Conservation (phyloP, 2,113 vertebrate species). For the Lepidothrix coronata region DNA sequence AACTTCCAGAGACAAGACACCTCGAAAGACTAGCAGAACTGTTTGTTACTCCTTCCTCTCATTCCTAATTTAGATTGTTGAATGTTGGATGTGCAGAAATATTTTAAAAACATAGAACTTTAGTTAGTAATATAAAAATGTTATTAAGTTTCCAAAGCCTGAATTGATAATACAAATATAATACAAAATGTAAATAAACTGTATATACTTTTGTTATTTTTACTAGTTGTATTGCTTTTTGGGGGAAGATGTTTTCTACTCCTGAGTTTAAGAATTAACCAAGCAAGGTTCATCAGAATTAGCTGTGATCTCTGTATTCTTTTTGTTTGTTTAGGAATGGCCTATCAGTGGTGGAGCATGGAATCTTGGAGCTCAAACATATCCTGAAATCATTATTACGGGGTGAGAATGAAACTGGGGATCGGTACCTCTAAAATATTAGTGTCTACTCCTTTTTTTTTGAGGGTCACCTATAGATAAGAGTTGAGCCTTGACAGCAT, state of each 20-base stretch:
- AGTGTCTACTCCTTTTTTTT: background rate
- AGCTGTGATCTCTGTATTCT: background rate
- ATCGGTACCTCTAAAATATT: background rate
- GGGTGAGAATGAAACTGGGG: slow-evolving; percentile 81
- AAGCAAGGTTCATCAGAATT: background rate
- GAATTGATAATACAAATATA: background rate
- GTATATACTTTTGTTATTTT: background rate
- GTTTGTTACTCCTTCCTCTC: background rate
- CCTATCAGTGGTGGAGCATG: slow-evolving; percentile 92
- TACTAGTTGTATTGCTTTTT: background rate
- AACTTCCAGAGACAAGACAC: background rate
- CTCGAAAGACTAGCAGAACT: background rate
- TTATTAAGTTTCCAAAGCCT: background rate
- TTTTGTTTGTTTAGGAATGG: slow-evolving; percentile 86
- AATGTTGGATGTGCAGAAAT: background rate
- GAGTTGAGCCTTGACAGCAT: background rate
- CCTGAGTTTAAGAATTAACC: background rate
- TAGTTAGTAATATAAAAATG: background rate
- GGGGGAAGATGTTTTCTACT: background rate
- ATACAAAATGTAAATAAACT: background rate
- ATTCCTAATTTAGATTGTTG: background rate
- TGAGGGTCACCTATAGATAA: background rate
- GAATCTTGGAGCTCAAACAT: slow-evolving; percentile 92
- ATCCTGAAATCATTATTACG: slow-evolving; percentile 96
- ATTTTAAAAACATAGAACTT: background rate